phyloP scores from a whole-genome alignment of 2,888 invertebrate genomes.

The Mimumesa dahlbomi region DNA sequence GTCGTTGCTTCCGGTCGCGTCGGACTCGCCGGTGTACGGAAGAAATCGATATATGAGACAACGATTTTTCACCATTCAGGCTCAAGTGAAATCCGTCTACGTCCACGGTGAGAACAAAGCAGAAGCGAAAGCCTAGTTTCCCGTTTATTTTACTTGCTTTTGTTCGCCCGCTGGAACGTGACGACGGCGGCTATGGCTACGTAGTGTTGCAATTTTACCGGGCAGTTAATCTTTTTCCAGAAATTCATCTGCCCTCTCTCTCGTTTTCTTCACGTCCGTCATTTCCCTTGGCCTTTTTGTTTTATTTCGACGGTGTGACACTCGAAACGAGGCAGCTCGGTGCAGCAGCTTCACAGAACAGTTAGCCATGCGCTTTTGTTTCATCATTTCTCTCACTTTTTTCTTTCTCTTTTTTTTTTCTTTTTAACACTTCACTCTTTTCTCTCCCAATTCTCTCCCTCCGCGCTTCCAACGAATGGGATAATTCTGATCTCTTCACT shows the following conservation, averaged over 20 bases:
- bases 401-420: no score
- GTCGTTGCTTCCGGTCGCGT: no score
- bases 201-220: neutral
- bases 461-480: no score
- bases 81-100: neutral
- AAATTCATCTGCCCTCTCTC: neutral
- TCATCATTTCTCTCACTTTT: no score
- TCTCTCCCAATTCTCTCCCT: no score
- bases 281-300: neutral
- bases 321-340: neutral
- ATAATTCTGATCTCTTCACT: no score
- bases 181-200: neutral
- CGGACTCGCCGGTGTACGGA: neutral
- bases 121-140: neutral
- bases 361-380: no score
- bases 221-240: neutral
- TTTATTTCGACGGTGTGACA: neutral
- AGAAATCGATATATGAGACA: neutral
- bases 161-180: neutral
- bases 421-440: no score
- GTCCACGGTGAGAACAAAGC: neutral
- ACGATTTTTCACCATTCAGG: neutral
- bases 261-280: neutral
- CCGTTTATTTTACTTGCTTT: slow-evolving; percentile 1
- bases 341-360: no score